Evolutionary conservation across 37 sponge, comb jelly and placozoan species (phyloP).

Genomic region (Cladorhizidae sp.): DNA sequence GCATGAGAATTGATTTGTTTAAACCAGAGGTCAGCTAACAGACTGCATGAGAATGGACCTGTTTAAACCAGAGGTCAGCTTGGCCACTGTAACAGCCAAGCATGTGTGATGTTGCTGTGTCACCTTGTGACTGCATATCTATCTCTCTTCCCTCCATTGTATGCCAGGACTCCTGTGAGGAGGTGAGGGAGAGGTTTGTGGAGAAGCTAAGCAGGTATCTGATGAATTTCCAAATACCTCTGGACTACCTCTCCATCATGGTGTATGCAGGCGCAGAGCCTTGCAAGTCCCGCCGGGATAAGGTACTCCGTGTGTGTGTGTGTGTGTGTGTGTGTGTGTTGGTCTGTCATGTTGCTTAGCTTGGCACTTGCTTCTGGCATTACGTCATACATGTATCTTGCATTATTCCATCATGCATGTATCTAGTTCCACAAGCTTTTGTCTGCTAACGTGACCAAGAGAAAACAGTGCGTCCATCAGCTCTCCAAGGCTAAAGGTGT

Average conservation of each 20-base stretch:
- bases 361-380: too few relatives aligned
- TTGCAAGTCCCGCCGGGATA: conserved; percentile 28
- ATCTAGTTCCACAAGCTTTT: conserved; percentile 18
- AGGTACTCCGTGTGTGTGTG: background rate
- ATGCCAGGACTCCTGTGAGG: conserved; percentile 74
- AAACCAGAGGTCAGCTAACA: too few relatives aligned
- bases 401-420: too few relatives aligned
- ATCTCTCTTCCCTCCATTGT: background rate
- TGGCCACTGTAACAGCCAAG: too few relatives aligned
- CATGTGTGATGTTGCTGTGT: too few relatives aligned
- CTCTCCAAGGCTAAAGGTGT: conserved; percentile 49
- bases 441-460: conserved; percentile 35
- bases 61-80: too few relatives aligned
- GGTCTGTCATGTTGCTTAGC: too few relatives aligned
- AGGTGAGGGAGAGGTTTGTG: conserved; percentile 72
- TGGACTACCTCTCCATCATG: conserved; percentile 71
- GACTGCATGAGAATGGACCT: too few relatives aligned
- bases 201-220: conserved; percentile 66
- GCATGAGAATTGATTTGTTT: too few relatives aligned
- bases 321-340: too few relatives aligned
- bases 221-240: conserved; percentile 50
- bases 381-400: too few relatives aligned
- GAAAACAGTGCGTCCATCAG: conserved; percentile 44
- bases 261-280: conserved; percentile 69
- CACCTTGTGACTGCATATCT: too few relatives aligned